These are phyloP conservation scores for Pseudomyrmex flavicornis DNA, from an alignment of 1,140 invertebrate species.

Conservation along the genomic window DNA sequence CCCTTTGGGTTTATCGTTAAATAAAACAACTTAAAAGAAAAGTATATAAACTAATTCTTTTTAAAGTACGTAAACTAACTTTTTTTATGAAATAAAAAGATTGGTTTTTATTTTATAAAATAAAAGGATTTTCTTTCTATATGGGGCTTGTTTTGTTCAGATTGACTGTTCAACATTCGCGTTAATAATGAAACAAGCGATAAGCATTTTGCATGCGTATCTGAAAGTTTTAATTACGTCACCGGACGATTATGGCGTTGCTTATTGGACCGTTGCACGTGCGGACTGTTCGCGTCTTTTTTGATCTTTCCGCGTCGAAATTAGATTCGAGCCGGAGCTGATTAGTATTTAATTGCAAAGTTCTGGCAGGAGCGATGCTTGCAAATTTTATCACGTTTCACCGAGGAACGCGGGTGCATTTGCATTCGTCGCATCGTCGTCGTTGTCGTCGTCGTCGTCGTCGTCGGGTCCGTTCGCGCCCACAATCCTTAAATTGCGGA, in stretches of 20 bases:
- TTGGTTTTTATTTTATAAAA: no score
- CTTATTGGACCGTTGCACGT: neutral
- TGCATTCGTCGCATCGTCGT: slow-evolving; percentile 53
- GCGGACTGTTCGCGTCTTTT: slow-evolving; percentile 23
- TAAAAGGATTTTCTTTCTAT: no score
- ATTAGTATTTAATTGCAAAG: slow-evolving; percentile 62
- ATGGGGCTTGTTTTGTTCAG: no score
- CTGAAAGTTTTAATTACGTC: slow-evolving; percentile 33
- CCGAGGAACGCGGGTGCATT: slow-evolving; percentile 55
- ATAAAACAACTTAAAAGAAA: no score
- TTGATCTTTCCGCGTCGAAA: slow-evolving; percentile 42
- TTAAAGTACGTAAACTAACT: no score
- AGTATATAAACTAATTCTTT: no score
- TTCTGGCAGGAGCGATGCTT: slow-evolving; percentile 53
- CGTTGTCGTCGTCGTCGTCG: slow-evolving; percentile 2
- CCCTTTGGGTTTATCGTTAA: no score
- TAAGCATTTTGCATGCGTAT: neutral
- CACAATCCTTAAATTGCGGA: slow-evolving; percentile 59
- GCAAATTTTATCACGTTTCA: slow-evolving; percentile 60
- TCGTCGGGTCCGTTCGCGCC: slow-evolving; percentile 42
- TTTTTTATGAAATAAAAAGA: no score
- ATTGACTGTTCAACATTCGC: neutral
- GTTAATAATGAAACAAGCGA: neutral
- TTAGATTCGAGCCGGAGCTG: slow-evolving; percentile 45
- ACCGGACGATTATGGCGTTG: neutral